phyloP scores from a whole-genome alignment of 2,888 invertebrate genomes.

The Melinaea menophilus region DNA sequence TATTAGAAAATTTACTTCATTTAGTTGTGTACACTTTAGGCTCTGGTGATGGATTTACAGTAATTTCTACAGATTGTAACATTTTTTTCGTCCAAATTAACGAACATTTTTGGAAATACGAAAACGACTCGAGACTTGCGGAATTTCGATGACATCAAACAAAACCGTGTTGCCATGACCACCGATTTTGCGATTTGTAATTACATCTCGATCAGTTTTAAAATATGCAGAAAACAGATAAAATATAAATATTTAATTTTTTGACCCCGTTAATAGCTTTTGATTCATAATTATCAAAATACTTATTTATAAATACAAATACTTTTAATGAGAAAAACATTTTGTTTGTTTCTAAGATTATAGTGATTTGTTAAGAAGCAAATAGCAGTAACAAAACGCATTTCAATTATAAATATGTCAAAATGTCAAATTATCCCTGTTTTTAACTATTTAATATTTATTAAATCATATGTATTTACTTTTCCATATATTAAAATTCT shows the following conservation, averaged over 20 bases:
- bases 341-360: no score
- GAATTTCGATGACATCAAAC: constrained; percentile 14
- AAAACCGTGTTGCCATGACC: constrained; percentile 26
- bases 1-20: background rate
- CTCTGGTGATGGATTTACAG: background rate
- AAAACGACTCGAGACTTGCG: constrained; percentile 8
- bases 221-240: background rate
- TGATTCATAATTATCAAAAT: no score
- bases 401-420: background rate
- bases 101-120: constrained; percentile 10
- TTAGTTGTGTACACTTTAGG: background rate
- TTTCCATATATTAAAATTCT: background rate
- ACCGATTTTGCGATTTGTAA: constrained; percentile 8
- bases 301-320: no score
- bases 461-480: background rate
- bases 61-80: background rate
- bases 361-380: background rate
- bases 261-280: no score
- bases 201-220: background rate
- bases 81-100: constrained; percentile 8
- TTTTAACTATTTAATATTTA: background rate
- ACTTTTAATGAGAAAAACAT: no score
- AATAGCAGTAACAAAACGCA: constrained; percentile 2
- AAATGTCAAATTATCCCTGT: background rate
- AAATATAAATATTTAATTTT: background rate